Percentiles rank a stretch among this genome's conserved stretches.
phyloP scores from a whole-genome alignment of 2,888 invertebrate genomes.

The Agrotis clavis region DNA sequence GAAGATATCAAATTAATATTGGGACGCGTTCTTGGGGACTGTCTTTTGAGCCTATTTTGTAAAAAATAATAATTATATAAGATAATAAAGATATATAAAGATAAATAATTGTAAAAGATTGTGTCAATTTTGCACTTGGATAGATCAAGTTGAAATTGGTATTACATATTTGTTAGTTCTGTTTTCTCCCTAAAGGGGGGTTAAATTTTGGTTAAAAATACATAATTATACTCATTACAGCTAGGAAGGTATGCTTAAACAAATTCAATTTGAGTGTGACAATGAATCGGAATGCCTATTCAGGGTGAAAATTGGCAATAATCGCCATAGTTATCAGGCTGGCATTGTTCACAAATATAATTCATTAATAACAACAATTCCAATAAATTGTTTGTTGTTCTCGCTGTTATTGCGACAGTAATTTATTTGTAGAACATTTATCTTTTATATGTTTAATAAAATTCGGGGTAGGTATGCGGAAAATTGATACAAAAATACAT shows the following conservation, averaged over 20 bases:
- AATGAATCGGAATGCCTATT: constrained; percentile 51
- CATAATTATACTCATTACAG: constrained; percentile 2
- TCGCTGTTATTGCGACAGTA: constrained; percentile 34
- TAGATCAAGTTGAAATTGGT: too few relatives aligned
- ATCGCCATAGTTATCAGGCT: constrained; percentile 54
- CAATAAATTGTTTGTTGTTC: constrained; percentile 44
- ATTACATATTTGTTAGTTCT: background rate
- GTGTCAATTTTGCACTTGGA: too few relatives aligned
- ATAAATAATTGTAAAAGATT: too few relatives aligned
- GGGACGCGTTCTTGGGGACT: too few relatives aligned
- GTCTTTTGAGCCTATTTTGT: too few relatives aligned
- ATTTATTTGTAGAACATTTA: constrained; percentile 36
- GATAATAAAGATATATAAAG: too few relatives aligned
- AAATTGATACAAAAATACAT: background rate
- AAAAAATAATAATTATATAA: too few relatives aligned
- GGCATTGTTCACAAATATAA: constrained; percentile 50
- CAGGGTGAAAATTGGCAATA: constrained; percentile 50
- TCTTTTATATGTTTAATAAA: constrained; percentile 13
- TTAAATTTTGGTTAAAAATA: too few relatives aligned
- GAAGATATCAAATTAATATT: too few relatives aligned
- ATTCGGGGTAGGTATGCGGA: background rate
- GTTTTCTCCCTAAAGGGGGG: background rate
- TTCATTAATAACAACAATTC: constrained; percentile 58
- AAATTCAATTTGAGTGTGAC: constrained; percentile 45
- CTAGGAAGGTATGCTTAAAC: constrained; percentile 16